These are phyloP conservation scores for Paradoxurus hermaphroditus DNA, from an alignment of 2,113 vertebrate species.

Conservation along the genomic window DNA sequence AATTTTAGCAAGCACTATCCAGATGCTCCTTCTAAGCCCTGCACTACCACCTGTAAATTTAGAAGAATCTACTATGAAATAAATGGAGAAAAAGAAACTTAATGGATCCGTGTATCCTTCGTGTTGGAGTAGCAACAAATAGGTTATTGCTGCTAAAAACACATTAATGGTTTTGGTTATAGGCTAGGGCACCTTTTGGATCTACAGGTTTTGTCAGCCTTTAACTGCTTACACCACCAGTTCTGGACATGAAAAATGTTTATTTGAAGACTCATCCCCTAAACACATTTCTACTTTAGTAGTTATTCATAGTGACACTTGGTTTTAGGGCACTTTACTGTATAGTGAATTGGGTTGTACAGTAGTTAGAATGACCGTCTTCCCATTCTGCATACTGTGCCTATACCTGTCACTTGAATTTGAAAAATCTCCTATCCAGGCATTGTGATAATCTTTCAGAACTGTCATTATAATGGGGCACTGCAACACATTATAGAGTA, in stretches of 20 bases:
- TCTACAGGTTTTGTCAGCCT: not conserved
- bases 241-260: not conserved
- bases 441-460: not conserved
- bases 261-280: not conserved
- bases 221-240: not conserved
- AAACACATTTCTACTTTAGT: not conserved
- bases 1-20: slow-evolving; percentile 18
- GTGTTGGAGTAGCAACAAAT: not conserved
- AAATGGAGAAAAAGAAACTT: slow-evolving; percentile 3
- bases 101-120: not conserved
- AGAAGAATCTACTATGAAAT: not conserved
- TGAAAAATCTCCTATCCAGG: not conserved
- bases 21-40: slow-evolving; percentile 32
- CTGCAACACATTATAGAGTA: not conserved
- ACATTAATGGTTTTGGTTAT: not conserved
- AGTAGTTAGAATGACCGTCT: not conserved
- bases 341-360: not conserved
- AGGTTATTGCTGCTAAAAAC: not conserved
- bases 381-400: not conserved
- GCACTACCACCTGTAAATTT: not conserved
- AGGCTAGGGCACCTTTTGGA: not conserved
- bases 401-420: not conserved
- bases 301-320: not conserved
- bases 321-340: not conserved
- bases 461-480: not conserved